phyloP scores from a whole-genome alignment of 2,113 vertebrate genomes.

The Neotragus pygmaeus region DNA sequence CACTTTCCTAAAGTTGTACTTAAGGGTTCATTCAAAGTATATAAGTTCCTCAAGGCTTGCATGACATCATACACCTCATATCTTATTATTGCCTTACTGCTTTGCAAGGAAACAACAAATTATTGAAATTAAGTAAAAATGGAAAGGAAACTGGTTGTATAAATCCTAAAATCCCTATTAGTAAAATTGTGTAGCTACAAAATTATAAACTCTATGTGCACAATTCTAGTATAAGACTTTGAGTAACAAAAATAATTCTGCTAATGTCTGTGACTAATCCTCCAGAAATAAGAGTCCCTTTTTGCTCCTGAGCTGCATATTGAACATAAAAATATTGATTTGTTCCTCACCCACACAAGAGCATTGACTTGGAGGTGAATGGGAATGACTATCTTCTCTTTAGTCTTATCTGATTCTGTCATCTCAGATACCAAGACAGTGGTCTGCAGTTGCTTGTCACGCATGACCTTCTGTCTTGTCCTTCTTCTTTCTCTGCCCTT shows the following conservation, averaged over 20 bases:
- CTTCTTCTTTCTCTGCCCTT: slow-evolving; percentile 67
- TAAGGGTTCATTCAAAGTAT: neutral
- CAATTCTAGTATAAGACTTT: neutral
- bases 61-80: no score
- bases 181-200: neutral
- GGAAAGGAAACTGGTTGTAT: neutral
- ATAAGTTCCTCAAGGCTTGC: neutral
- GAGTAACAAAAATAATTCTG: slow-evolving; percentile 41
- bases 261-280: slow-evolving; percentile 53
- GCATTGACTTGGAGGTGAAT: slow-evolving; percentile 44
- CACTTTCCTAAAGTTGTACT: neutral
- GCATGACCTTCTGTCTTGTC: slow-evolving; percentile 79
- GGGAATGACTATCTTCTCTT: slow-evolving; percentile 42
- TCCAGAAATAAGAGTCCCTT: slow-evolving; percentile 17
- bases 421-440: slow-evolving; percentile 75
- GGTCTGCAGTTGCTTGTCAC: slow-evolving; percentile 76
- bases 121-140: neutral
- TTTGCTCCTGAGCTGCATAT: slow-evolving; percentile 31
- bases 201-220: neutral
- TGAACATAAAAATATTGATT: slow-evolving; percentile 45
- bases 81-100: neutral
- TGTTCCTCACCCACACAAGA: slow-evolving; percentile 44
- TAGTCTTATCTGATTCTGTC: slow-evolving; percentile 81
- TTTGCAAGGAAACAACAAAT: neutral
- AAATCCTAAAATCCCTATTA: neutral